Evolutionary conservation across 2,797 vertebrate genomes (phyloP), one percentile per base, ranked within the genome.

Genomic region (Gymnocypris eckloni): DNA sequence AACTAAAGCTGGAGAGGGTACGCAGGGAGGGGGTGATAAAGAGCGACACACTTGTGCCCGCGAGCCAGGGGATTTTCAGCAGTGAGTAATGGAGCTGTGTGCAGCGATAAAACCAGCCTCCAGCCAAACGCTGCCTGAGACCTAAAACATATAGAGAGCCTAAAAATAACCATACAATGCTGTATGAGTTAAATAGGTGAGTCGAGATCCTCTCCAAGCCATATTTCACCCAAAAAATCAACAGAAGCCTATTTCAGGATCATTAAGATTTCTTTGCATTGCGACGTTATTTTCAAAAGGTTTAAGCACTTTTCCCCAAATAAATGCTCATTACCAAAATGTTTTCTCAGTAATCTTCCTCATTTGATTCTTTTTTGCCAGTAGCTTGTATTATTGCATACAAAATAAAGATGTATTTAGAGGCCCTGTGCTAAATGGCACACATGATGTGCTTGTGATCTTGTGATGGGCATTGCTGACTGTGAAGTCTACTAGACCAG

Each of bases 71-170:
- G 81, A 83, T 75, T 75, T 83, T 83, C 71, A 83, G 59, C 41
- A 81, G 41, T 75, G 81, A 83, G 71, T 83, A 83, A 83, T 75
- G 81, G 71, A 83, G 43, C 81, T 50, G 54, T 54, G 50, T 61
- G 39, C 39, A 73, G 70, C 28, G 39, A 75, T 76, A 75, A 83
- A 83, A n/a, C 25, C 56, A 83, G 71, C 28, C 71, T 37, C 25
- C 43, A 75, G 41, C 25, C 56, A 75, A 75, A 76, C 6, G 59
- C 82, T 50, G 41, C 28, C 18, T 83, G 20, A 43, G 64, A 66
- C 43, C 45, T 48, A 64, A 61, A 75, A 75, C 81, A 80, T 80
- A 66, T 66, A 80, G 59, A 48, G 43, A 16, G 28, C 41, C 41
- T 66, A 80, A 45, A 80, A 45, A 80, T 66, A 73, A 71, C 16